phyloP scores from a whole-genome alignment of 2,113 vertebrate genomes.

The Gavialis gangeticus region DNA sequence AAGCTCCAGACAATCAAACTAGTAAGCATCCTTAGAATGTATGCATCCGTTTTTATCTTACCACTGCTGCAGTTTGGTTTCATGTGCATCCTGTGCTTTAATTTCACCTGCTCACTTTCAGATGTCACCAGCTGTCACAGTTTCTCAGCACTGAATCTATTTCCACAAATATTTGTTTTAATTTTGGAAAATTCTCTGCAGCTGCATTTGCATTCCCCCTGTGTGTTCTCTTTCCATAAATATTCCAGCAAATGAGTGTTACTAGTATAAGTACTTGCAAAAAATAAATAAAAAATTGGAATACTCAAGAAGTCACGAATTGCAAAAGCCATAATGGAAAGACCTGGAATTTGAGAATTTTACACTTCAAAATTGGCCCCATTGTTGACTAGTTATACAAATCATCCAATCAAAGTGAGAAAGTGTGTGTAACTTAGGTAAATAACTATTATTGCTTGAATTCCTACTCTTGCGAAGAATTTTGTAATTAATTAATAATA shows the following conservation, averaged over 20 bases:
- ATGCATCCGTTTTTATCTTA: neutral
- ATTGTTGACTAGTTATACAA: accelerated
- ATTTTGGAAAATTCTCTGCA: neutral
- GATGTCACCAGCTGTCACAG: neutral
- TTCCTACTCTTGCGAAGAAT: neutral
- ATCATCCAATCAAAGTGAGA: neutral
- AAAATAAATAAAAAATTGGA: neutral
- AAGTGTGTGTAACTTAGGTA: neutral
- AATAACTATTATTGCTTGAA: accelerated
- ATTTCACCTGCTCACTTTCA: neutral
- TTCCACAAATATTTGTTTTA: neutral
- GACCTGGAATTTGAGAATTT: neutral
- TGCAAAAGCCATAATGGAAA: accelerated
- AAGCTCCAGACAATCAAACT: neutral
- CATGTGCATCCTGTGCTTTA: neutral
- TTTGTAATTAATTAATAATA: accelerated
- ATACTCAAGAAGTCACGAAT: accelerated
- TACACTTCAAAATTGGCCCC: neutral
- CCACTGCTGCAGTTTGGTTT: neutral
- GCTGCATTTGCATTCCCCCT: neutral
- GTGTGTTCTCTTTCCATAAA: neutral
- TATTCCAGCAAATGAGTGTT: neutral
- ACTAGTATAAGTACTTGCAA: neutral
- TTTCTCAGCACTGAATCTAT: neutral
- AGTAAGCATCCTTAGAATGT: neutral